Evolutionary conservation across 2,113 vertebrate species (phyloP).

Genomic region (Delphinus delphis): DNA sequence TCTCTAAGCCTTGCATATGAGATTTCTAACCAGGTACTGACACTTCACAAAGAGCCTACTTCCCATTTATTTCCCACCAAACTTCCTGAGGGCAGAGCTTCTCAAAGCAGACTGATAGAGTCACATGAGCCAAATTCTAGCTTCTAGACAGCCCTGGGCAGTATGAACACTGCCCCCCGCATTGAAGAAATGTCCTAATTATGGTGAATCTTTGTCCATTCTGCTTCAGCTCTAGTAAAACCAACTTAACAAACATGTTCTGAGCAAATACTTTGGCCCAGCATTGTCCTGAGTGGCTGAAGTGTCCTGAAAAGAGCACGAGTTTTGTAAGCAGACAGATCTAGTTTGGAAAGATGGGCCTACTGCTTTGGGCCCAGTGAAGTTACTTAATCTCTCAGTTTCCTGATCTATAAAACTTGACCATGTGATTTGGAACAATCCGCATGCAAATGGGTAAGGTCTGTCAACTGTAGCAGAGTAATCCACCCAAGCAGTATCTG

Average conservation of each 20-base stretch:
- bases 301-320: background rate
- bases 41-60: background rate
- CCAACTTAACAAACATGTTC: background rate
- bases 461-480: background rate
- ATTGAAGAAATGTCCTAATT: background rate
- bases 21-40: background rate
- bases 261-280: background rate
- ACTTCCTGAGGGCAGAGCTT: background rate
- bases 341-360: background rate
- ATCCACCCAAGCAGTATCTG: background rate
- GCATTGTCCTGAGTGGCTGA: background rate
- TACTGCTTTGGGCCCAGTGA: too few species aligned
- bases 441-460: background rate
- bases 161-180: background rate
- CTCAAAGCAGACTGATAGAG: background rate
- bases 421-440: background rate
- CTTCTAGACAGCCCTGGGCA: background rate
- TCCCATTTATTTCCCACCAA: background rate
- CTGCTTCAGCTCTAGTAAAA: background rate
- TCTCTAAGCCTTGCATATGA: background rate
- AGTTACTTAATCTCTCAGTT: background rate
- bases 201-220: background rate
- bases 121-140: background rate
- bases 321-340: background rate
- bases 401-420: background rate